Percentiles rank a stretch among this genome's conserved stretches.
Evolutionary conservation across 2,888 invertebrate species (phyloP).

Genomic region (Diarsia brunnea): DNA sequence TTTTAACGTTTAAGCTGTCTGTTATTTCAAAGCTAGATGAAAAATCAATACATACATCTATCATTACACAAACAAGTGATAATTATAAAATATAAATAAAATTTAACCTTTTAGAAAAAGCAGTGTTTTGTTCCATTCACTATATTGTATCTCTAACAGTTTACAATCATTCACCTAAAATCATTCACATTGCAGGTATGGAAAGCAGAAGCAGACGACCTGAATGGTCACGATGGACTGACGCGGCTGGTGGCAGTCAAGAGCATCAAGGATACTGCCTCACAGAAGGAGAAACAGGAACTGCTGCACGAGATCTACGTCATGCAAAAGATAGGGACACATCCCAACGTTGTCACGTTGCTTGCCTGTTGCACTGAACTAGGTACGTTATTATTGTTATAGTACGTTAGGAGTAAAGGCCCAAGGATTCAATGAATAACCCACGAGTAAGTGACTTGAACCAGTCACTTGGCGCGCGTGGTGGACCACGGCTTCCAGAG

Average conservation of each 20-base stretch:
- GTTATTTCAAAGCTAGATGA: neutral
- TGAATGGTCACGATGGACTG: conserved; percentile 94
- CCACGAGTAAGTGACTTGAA: neutral
- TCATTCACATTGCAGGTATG: conserved; percentile 91
- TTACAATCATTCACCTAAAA: neutral
- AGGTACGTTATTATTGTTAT: conserved; percentile 87
- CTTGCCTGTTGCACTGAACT: conserved; percentile 96
- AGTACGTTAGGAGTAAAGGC: neutral
- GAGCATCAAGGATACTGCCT: conserved; percentile 94
- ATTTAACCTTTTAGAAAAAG: too few species aligned
- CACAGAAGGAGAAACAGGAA: conserved; percentile 94
- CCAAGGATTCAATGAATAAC: neutral
- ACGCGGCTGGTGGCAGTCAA: conserved; percentile 96
- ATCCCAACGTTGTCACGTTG: conserved; percentile 95
- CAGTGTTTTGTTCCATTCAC: neutral
- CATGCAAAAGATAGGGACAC: conserved; percentile 95
- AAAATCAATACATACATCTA: neutral
- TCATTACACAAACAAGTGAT: too few species aligned
- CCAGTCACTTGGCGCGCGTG: neutral
- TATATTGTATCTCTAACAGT: neutral
- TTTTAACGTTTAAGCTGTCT: neutral
- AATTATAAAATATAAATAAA: too few species aligned
- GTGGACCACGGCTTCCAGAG: neutral
- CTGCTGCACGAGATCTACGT: conserved; percentile 93
- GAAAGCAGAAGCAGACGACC: conserved; percentile 96